Evolutionary conservation across 92 coral and sea anemone genomes (phyloP), one percentile per base, ranked within the genome.

Genomic region (Meandrina meandrites): DNA sequence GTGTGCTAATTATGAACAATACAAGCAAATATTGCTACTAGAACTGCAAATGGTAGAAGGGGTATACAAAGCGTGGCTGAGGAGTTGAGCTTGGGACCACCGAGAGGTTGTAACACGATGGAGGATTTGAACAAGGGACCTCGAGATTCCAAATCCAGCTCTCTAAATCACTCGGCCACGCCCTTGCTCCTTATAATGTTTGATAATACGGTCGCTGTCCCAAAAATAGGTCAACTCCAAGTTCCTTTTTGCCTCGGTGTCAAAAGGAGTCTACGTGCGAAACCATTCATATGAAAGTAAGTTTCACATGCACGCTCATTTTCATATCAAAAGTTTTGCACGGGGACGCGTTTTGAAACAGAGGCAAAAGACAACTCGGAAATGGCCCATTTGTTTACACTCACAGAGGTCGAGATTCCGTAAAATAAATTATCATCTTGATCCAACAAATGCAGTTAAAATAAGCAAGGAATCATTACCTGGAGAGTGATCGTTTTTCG

Each of bases 291-390:
- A n/a, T n/a, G n/a, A n/a, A n/a, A n/a, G n/a, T n/a, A n/a, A n/a
- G n/a, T n/a, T n/a, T n/a, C n/a, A n/a, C n/a, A n/a, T n/a, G n/a
- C n/a, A n/a, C n/a, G n/a, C n/a, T 45, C 48, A 56, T 70, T 70
- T 70, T 71, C 77, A 72, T 18, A 37, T 37, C 51, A 73, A 73
- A 36, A 40, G 78, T 73, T 73, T 19, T 37, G 30, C 50, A 73
- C 31, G 4, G 3, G 11, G 51, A 36, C 78, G 8, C 78, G 30
- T 40, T 35, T 73, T 73, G 51, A 73, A 15, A 73, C 31, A 14
- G 34, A 67, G 84, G 30, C 21, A 21, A 31, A 67, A 48, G 53
- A 57, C 51, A 67, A 67, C 84, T 81, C 69, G 30, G 73, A 81
- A 70, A 60, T 81, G 73, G 69, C 32, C 54, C 8, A 45, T 45